Evolutionary conservation across 1,140 invertebrate species (phyloP), one percentile per base, ranked within the genome.

Genomic region (Heterodera schachtii): DNA sequence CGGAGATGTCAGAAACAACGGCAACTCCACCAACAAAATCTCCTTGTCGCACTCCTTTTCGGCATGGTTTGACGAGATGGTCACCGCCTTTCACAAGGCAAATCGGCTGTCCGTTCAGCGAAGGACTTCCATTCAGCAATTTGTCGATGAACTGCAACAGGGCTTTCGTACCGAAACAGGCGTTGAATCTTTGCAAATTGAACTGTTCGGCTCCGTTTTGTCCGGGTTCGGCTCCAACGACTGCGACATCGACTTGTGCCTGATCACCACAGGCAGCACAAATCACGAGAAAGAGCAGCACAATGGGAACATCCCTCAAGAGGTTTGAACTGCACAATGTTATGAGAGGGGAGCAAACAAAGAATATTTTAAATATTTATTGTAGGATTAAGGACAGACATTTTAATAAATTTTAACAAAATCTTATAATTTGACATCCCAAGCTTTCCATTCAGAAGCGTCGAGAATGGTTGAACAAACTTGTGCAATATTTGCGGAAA

Each of bases 211-310:
- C 60, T 80, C 79, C 19, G 46, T 52, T 21, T 31, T 52, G 16
- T 74, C 70, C 31, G 79, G 79, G 47, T 80, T 80, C 57, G 79
- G 79, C n/a, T 73, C 31, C 60, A 73, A 52, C 21, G 69, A 73
- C 49, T 74, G 79, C 44, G 79, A 80, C 64, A 43, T 80, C 16
- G 79, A 80, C 64, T 41, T 80, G 73, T 80, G 79, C 13, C 19
- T 80, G 47, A 46, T 70, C 47, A 64, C 69, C 46, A 47, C 64
- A 9, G 76, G 76, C 66, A 78, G 31, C 13, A 64, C 66, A 1
- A 3, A 43, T 3, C 31, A 71, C 3, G 69, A 41, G 2, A 46
- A 71, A 41, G 11, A 2, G 31, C 1, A 71, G 13, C 31, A 31
- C 0, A 31, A 31, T 1, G 69, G 44, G 6, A 2, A 43, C 47